phyloP scores from a whole-genome alignment of 2,888 invertebrate genomes.

The Zhuqinia jingwanae region DNA sequence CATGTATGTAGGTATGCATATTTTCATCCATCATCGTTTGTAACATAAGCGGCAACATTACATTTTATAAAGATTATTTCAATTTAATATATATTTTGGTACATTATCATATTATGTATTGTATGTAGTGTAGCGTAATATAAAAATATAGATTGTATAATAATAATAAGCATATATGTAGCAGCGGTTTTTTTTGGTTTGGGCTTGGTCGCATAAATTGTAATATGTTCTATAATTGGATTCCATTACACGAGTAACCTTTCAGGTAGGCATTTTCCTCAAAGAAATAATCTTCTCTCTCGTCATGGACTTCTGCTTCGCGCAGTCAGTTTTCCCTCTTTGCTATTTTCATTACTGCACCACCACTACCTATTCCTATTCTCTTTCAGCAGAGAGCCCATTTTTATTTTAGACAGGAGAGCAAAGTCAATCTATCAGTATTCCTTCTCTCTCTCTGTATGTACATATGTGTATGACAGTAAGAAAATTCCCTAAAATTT shows the following conservation, averaged over 20 bases:
- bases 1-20: background rate
- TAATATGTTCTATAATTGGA: constrained; percentile 62
- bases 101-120: constrained; percentile 15
- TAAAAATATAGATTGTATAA: too few species aligned
- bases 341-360: constrained; percentile 47
- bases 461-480: too few species aligned
- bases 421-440: constrained; percentile 37
- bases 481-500: constrained; percentile 25
- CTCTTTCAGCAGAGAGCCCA: background rate
- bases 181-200: background rate
- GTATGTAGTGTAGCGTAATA: too few species aligned
- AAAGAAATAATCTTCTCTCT: constrained; percentile 56
- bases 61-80: background rate
- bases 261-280: constrained; percentile 56
- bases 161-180: background rate
- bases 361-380: background rate
- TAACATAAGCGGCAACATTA: background rate
- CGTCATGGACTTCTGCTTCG: constrained; percentile 65
- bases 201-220: constrained; percentile 65
- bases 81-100: background rate
- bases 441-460: constrained; percentile 18
- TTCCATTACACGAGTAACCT: constrained; percentile 66
- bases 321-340: constrained; percentile 38
- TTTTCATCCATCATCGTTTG: background rate
- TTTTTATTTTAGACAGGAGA: background rate